Evolutionary conservation across 2,888 invertebrate species (phyloP).

Genomic region (Alloplasta piceator): DNA sequence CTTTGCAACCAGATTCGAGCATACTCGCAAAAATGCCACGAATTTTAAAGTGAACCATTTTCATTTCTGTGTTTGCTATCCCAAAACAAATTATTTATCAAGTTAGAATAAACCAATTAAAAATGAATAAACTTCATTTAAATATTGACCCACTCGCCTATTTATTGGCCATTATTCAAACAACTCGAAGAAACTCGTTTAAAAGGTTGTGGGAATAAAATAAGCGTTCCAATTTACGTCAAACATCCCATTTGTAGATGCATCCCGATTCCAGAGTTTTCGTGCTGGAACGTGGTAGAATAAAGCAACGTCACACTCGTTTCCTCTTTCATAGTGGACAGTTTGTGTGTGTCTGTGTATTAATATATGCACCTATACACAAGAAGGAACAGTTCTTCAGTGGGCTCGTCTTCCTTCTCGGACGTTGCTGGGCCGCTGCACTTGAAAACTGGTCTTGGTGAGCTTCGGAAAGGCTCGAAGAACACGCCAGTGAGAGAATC

Average conservation of each 20-base stretch:
- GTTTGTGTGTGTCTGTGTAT: neutral
- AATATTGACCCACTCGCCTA: too few species aligned
- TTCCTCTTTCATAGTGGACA: neutral
- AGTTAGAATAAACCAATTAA: too few species aligned
- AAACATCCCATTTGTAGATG: constrained; percentile 21
- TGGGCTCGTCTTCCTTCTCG: constrained; percentile 20
- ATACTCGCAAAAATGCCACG: too few species aligned
- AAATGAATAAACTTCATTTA: too few species aligned
- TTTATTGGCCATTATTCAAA: too few species aligned
- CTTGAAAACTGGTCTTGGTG: constrained; percentile 65
- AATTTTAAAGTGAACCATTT: too few species aligned
- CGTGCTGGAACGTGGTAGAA: constrained; percentile 35
- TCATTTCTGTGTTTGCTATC: too few species aligned
- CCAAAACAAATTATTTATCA: too few species aligned
- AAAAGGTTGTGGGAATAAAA: too few species aligned
- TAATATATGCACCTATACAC: neutral
- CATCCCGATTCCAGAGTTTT: constrained; percentile 33
- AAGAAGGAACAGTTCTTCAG: neutral
- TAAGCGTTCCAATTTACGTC: too few species aligned
- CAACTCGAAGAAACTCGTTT: too few species aligned
- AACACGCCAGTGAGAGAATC: constrained; percentile 12
- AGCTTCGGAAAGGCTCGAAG: constrained; percentile 30
- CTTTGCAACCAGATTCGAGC: too few species aligned
- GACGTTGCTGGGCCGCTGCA: constrained; percentile 46
- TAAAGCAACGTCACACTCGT: neutral